Base-by-base conservation (phyloP, 2,888 invertebrate species). In the Diarsia dahlii region DNA sequence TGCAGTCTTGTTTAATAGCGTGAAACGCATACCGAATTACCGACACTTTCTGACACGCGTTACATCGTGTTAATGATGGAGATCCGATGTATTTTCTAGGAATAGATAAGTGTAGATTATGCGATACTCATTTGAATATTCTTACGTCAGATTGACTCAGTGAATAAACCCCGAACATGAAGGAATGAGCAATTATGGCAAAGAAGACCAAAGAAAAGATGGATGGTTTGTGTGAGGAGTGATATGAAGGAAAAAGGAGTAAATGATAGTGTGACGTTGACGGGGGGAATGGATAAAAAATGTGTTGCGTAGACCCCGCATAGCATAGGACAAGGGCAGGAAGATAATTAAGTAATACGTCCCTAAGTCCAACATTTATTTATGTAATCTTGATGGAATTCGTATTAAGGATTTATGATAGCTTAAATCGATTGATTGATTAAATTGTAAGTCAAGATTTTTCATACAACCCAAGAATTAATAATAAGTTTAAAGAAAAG, bases 1-100 rank as follows among this genome's bases (percentile, higher is more conserved):
- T 58, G 64, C 66, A 71, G 60, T 73, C 12, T 45, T 62, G 56
- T 39, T 80, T 68, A 83, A 76, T 71, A 83, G 81, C 12, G 74
- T 79, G 64, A 52, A 23, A 79, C 79, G 48, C 71, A 81, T 81
- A 66, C 71, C 28, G 28, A 28, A 28, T 79, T 81, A 66, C 72
- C 81, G 15, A 76, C 85, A 80, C 79, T 81, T 84, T 87, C 72
- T 56, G 39, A 74, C 52, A 58, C 45, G 39, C 8, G 5, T 58
- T 64, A 63, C 39, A 70, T 23, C 54, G 71, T 54, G 56, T 68
- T 58, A 67, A 72, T 74, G 23, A 70, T 63, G 20, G 10, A 78
- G 50, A 63, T 71, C 20, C 58, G 64, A 64, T 78, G 60, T 68
- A 58, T 78, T 64, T 70, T 28, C 64, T 46, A 71, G 13, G 3